Evolutionary conservation across 37 sponge, comb jelly and placozoan genomes (phyloP).

Genomic region (Geodia barretti): DNA sequence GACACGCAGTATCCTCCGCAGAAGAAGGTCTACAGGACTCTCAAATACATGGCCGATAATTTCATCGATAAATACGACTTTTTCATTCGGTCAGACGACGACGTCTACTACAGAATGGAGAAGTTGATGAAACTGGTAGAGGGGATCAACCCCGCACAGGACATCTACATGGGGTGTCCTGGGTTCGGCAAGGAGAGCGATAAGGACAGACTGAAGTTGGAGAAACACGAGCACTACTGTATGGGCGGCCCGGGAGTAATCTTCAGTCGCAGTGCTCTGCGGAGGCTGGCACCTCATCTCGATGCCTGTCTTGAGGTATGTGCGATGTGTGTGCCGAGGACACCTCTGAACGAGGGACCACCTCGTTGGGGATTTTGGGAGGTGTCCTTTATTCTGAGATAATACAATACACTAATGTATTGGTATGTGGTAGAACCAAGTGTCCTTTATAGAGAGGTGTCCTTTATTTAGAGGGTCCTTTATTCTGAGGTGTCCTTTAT

Average conservation of each 20-base stretch:
- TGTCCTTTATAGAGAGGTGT: too few species aligned
- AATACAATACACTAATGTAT: too few species aligned
- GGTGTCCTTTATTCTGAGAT: not conserved
- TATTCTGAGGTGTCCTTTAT: too few species aligned
- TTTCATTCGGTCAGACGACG: slow-evolving; percentile 84
- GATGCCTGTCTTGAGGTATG: slow-evolving; percentile 56
- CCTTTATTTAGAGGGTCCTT: too few species aligned
- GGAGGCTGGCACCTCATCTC: slow-evolving; percentile 54
- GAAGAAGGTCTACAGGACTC: slow-evolving; percentile 69
- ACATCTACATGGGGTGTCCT: slow-evolving; percentile 79
- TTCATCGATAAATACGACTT: slow-evolving; percentile 77
- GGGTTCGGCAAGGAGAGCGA: slow-evolving; percentile 65
- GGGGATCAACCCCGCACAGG: slow-evolving; percentile 56
- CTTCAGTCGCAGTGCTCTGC: slow-evolving; percentile 63
- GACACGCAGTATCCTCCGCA: slow-evolving; percentile 75
- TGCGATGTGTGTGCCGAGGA: not conserved
- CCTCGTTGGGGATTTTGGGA: too few species aligned
- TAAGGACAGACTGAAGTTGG: slow-evolving; percentile 45
- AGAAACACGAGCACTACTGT: slow-evolving; percentile 69
- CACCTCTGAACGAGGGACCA: too few species aligned
- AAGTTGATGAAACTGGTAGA: slow-evolving; percentile 31
- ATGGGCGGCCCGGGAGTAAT: slow-evolving; percentile 86
- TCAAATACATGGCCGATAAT: slow-evolving; percentile 80
- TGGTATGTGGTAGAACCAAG: too few species aligned
- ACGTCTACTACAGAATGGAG: slow-evolving; percentile 57